Base-by-base conservation (phyloP, 2,888 invertebrate genomes). In the Scaptomyza parva region DNA sequence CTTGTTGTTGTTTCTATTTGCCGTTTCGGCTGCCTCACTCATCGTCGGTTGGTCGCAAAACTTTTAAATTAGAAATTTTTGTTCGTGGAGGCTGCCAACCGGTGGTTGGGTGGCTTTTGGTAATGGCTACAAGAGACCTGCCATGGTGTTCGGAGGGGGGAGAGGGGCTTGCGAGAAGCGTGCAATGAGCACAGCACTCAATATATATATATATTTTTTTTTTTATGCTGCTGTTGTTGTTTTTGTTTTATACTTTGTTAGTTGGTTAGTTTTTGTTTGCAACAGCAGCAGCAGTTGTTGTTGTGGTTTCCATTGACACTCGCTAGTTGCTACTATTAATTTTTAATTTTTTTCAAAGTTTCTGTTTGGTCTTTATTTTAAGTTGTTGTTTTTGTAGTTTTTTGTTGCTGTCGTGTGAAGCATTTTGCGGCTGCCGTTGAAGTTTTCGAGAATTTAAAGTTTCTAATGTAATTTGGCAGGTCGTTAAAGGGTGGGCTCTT, bases 1-100 rank as follows among this genome's bases (percentile, higher is more conserved):
- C n/a, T n/a, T 68, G 54, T 53, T 57, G 53, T 64, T 75, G 54
- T 44, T 20, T 55, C 59, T 39, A 58, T 58, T 68, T 70, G 57
- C 65, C 69, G 80, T 86, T 82, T 80, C 70, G 77, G 78, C 72
- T 74, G 81, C 62, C 63, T 43, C 59, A 58, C 59, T 75, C 62
- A 52, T 58, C 71, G 70, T 73, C 80, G 84, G 80, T 79, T 78
- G 82, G 82, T 79, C 70, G 83, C 67, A 87, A 87, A 88, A 85
- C 86, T 85, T 85, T 88, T 85, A 85, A 85, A 85, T 85, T 85
- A 88, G 88, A 85, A 88, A 85, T 85, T 85, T 85, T 85, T 86
- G 85, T 75, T 85, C 72, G 83, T 71, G 73, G 87, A 66, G 57
- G 51, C 70, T 65, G 59, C 8, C 61, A 60, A 39, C 39, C 45